Evolutionary conservation across 1,140 invertebrate species (phyloP).

Genomic region (Metopolophium dirhodum): DNA sequence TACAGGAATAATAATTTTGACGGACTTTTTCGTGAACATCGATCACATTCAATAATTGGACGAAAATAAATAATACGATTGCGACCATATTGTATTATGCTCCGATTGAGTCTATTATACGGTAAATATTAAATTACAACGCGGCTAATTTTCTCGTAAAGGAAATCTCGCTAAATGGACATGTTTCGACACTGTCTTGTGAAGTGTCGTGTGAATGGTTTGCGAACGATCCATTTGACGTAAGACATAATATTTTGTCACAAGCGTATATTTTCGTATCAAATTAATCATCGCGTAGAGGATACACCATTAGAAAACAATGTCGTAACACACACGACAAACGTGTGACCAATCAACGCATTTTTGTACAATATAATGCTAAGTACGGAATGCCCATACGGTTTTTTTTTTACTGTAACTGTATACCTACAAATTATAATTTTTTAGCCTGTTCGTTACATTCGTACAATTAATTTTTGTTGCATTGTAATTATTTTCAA

Average conservation of each 20-base stretch:
- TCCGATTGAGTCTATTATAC: background rate
- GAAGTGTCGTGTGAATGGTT: background rate
- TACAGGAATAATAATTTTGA: background rate
- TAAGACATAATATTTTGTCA: constrained; percentile 12
- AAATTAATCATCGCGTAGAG: background rate
- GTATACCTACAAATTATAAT: background rate
- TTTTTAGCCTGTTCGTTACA: background rate
- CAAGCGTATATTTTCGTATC: background rate
- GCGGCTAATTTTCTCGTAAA: background rate
- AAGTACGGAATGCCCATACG: background rate
- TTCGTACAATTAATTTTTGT: background rate
- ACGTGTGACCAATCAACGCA: background rate
- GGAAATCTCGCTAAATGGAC: background rate
- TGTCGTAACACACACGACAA: background rate
- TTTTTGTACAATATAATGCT: background rate
- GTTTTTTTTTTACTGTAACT: background rate
- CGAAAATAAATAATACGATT: background rate
- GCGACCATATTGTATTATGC: background rate
- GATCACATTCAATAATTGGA: background rate
- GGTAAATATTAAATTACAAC: constrained; percentile 16
- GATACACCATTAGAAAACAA: background rate
- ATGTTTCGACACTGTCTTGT: background rate
- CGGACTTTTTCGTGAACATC: background rate
- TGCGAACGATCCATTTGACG: background rate
- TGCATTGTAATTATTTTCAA: background rate